A percentile compares a stretch with the other conserved stretches of the same genome.
These are phyloP conservation scores for Drosophila nikananu DNA, from an alignment of 1,140 invertebrate species.

Conservation along the genomic window DNA sequence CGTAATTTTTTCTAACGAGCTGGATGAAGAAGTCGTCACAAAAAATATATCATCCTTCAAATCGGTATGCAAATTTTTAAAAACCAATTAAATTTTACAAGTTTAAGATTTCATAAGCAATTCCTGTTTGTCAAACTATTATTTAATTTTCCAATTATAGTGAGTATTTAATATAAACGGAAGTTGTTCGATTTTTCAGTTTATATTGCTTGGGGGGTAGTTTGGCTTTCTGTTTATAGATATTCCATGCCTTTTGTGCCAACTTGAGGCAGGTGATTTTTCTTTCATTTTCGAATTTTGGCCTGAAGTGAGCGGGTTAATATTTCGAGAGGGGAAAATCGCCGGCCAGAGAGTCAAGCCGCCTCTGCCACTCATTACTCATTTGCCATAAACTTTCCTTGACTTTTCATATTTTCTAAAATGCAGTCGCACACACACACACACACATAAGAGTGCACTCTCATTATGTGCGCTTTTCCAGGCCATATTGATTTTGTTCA, in stretches of 20 bases:
- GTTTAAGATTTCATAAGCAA: not conserved
- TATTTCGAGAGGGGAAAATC: not conserved
- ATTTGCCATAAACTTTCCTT: constrained; percentile 78
- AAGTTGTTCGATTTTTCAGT: not conserved
- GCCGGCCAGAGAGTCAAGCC: constrained; percentile 55
- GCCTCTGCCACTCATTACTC: constrained; percentile 75
- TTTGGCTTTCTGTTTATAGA: not conserved
- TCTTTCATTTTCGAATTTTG: constrained; percentile 23
- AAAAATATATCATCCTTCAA: not conserved
- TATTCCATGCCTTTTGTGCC: not conserved
- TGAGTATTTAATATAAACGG: too few species aligned
- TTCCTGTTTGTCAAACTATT: too few species aligned
- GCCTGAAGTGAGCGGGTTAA: constrained; percentile 5
- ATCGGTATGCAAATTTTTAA: not conserved
- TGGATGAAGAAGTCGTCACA: constrained; percentile 2
- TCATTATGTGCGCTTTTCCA: constrained; percentile 61
- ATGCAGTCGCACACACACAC: constrained; percentile 50
- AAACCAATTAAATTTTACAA: not conserved
- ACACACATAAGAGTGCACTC: constrained; percentile 19
- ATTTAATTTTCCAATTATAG: not conserved
- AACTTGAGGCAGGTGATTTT: not conserved
- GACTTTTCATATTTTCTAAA: constrained; percentile 82
- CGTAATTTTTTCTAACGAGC: constrained; percentile 37
- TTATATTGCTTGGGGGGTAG: not conserved
- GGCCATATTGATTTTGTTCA: constrained; percentile 72